Base-by-base conservation (phyloP, 2,888 invertebrate genomes). In the Brachyptera putata region DNA sequence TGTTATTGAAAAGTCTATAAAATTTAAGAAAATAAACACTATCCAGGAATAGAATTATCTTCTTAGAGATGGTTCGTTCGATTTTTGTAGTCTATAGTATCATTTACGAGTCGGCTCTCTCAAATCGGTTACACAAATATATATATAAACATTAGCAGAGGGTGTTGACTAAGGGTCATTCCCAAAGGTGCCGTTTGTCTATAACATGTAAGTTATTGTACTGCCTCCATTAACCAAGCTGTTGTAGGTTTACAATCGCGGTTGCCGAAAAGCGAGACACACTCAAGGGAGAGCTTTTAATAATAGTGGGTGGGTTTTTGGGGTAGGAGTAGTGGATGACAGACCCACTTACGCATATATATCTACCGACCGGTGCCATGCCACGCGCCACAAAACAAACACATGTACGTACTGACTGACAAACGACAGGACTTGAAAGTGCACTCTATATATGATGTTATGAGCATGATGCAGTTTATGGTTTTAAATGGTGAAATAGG, bases 121-220 rank as follows among this genome's bases (percentile, higher is more conserved):
- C n/a, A n/a, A n/a, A n/a, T n/a, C n/a, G n/a, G n/a, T n/a, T n/a
- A n/a, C n/a, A n/a, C n/a, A n/a, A n/a, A n/a, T n/a, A n/a, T n/a
- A n/a, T n/a, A n/a, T n/a, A n/a, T n/a, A n/a, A n/a, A n/a, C n/a
- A n/a, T n/a, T n/a, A n/a, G n/a, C n/a, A n/a, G n/a, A n/a, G n/a
- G n/a, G n/a, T n/a, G n/a, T n/a, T n/a, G n/a, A n/a, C n/a, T n/a
- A n/a, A 36, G 53, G 53, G 53, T 36, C 36, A 53, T 9, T 53
- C 53, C 53, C 53, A 14, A 18, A 53, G 53, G 53, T 30, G 53
- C 53, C 16, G 53, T 53, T 50, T 50, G 49, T 48, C n/a, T 50
- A 50, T 50, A 50, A 16, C 49, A 25, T 50, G 49, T 50, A 26
- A 50, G 49, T 50, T 50, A 50, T 50, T 50, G 26, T 50, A 50